Percentiles rank a stretch among this genome's conserved stretches.
These are phyloP conservation scores for Malurus alboscapulatus DNA, from an alignment of 2,113 vertebrate genomes.

Conservation along the genomic window DNA sequence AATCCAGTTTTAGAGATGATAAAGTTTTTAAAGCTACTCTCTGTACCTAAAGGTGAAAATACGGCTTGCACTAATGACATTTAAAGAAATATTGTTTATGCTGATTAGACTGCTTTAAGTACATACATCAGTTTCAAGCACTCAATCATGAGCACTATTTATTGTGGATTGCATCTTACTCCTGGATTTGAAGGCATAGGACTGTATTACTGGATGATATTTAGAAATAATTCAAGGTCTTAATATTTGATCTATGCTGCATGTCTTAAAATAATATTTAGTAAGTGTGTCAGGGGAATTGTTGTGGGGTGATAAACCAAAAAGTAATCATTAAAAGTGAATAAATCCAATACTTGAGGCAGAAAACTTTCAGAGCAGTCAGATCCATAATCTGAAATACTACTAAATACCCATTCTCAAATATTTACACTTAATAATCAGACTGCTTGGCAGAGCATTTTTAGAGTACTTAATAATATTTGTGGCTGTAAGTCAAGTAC, in stretches of 20 bases:
- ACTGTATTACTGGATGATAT: neutral
- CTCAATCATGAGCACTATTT: neutral
- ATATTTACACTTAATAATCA: neutral
- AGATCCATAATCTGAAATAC: slow-evolving; percentile 22
- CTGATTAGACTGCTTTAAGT: neutral
- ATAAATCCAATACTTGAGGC: slow-evolving; percentile 21
- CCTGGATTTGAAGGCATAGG: neutral
- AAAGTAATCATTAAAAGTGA: neutral
- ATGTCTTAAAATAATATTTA: neutral
- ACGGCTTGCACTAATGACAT: neutral
- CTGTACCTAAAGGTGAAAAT: neutral
- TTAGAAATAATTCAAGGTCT: neutral
- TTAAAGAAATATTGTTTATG: neutral
- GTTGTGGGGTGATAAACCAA: neutral
- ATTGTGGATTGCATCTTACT: neutral
- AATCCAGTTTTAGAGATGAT: neutral
- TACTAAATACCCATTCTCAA: neutral
- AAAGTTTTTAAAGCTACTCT: neutral
- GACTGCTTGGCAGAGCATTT: slow-evolving; percentile 26
- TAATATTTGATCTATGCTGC: neutral
- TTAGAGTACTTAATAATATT: slow-evolving; percentile 19
- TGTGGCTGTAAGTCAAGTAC: slow-evolving; percentile 33
- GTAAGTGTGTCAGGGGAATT: neutral
- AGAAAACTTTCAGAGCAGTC: slow-evolving; percentile 30
- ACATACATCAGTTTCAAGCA: neutral